Conservation (phyloP, 2,797 vertebrate species). For the Liasis olivaceus region DNA sequence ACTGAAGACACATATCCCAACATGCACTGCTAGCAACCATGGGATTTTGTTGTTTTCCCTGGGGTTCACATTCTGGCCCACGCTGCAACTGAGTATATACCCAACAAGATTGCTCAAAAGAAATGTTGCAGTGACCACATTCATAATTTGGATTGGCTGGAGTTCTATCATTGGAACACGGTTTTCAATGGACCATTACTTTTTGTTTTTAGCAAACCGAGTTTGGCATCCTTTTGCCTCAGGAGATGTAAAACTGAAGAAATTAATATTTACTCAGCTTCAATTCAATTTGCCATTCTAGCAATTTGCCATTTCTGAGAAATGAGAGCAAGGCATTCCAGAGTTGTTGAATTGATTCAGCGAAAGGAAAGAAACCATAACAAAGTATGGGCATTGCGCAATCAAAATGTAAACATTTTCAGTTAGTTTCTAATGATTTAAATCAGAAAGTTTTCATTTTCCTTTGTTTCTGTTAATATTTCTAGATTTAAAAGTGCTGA, state of each 20-base stretch:
- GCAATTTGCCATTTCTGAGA: not conserved
- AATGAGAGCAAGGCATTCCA: not conserved
- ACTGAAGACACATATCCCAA: conserved; percentile 51
- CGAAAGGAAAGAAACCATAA: not conserved
- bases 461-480: not conserved
- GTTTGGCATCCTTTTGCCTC: conserved; percentile 16
- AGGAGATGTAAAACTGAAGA: conserved; percentile 10
- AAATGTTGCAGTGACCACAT: not conserved
- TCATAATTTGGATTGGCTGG: conserved; percentile 13
- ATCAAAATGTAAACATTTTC: not conserved
- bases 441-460: not conserved
- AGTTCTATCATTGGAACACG: not conserved
- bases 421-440: not conserved
- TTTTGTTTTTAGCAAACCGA: not conserved
- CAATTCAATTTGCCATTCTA: not conserved
- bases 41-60: not conserved
- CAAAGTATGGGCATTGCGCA: not conserved
- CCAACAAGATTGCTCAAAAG: not conserved
- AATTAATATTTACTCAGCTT: conserved; percentile 1
- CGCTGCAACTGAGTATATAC: not conserved
- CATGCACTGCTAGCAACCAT: not conserved
- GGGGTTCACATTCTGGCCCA: not conserved
- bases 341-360: not conserved
- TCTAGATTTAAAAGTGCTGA: not conserved
- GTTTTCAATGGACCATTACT: conserved; percentile 15